Percentiles rank a stretch among this genome's conserved stretches.
Conservation (phyloP, 2,888 invertebrate genomes). For the Lasioglossum morio region DNA sequence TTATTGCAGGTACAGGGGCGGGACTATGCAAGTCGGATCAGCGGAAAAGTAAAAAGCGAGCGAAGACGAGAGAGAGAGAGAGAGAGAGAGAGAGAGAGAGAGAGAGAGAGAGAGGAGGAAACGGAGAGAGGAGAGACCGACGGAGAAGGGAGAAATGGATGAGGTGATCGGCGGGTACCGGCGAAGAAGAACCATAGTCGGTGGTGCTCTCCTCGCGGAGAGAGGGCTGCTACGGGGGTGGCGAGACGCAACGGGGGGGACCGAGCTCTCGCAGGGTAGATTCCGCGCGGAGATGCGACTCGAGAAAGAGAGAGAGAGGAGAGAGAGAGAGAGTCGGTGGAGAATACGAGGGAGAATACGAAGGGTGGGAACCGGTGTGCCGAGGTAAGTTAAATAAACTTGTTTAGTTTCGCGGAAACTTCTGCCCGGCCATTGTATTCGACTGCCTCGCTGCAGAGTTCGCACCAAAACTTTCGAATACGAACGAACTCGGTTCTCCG, state of each 20-base stretch:
- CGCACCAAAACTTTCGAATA: constrained; percentile 79
- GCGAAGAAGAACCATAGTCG: constrained; percentile 43
- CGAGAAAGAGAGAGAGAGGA: constrained; percentile 17
- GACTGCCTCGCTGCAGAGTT: constrained; percentile 77
- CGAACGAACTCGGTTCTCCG: constrained; percentile 80
- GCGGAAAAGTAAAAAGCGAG: constrained; percentile 38
- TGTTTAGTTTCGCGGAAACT: constrained; percentile 82
- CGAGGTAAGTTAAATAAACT: constrained; percentile 83
- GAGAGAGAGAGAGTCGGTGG: constrained; percentile 45
- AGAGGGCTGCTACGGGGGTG: not conserved
- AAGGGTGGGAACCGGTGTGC: constrained; percentile 65
- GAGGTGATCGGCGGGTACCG: constrained; percentile 13
- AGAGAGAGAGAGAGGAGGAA: constrained; percentile 24
- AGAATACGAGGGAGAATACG: constrained; percentile 28
- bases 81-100: constrained; percentile 11
- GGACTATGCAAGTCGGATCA: constrained; percentile 57
- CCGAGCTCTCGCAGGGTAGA: not conserved
- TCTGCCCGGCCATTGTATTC: constrained; percentile 81
- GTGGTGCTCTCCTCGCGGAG: constrained; percentile 16
- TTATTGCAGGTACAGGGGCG: constrained; percentile 78
- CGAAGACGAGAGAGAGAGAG: constrained; percentile 23
- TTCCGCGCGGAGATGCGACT: not conserved
- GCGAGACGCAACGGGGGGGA: not conserved
- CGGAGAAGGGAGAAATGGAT: constrained; percentile 30
- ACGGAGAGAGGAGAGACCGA: not conserved